Base-by-base conservation (phyloP, 1,140 invertebrate species). In the Planococcus citri region DNA sequence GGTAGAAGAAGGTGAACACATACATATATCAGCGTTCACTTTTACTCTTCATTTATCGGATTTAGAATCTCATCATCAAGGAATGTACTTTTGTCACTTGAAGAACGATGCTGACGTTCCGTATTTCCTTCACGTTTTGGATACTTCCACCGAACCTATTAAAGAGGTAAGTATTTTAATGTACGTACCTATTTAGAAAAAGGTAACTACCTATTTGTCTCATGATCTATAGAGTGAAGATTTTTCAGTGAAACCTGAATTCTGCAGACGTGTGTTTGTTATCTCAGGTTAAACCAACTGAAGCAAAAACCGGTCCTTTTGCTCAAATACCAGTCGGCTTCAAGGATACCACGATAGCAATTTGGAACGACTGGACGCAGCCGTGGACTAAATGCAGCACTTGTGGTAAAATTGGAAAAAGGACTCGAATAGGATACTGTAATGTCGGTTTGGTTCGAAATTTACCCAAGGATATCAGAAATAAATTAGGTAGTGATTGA, bases 1-100 rank as follows among this genome's bases (percentile, higher is more conserved):
- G 2, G 60, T 64, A 27, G 60, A 64, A 25, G 60, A 64, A 64
- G 60, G 24, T 27, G 60, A 64, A 64, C 17, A 24, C 17, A 64
- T 24, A 64, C 60, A 64, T 4, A 64, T 64, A 24, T 24, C 60
- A 27, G 22, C 14, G 3, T 64, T 25, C 24, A 24, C 14, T 12
- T 25, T 64, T 21, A 9, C 60, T 14, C 20, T 64, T 10, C 22
- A 64, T 25, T 64, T 64, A 4, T 64, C 25, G 4, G 20, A 64
- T 64, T 17, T 64, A 20, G 1, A 64, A 27, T 6, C 60, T 17
- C 24, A 24, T 64, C 60, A 64, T 17, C 22, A 24, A 24, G 60
- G 60, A 24, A 27, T 64, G 21, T 64, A 64, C 17, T 25, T 24
- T 20, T 64, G 60, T 64, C 8, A 25, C 10, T 14, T 64, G 22